Percentiles rank a stretch among this genome's conserved stretches.
phyloP scores from a whole-genome alignment of 2,113 vertebrate genomes.

The Charina bottae region DNA sequence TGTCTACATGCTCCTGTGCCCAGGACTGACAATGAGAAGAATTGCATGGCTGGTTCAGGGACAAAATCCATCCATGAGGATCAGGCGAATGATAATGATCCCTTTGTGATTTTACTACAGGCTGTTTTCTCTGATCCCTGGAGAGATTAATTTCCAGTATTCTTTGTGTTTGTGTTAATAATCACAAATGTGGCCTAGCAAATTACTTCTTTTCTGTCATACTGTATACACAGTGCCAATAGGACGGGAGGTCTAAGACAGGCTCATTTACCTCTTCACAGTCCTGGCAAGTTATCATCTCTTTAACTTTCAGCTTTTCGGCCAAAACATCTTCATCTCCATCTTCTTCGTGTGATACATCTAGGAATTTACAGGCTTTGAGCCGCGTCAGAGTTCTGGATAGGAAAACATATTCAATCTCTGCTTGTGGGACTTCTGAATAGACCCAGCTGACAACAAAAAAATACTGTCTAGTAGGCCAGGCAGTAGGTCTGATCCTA shows the following conservation, averaged over 20 bases:
- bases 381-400: conserved; percentile 71
- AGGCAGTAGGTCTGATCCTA: not conserved
- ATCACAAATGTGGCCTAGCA: not conserved
- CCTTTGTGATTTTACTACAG: not conserved
- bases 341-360: conserved; percentile 74
- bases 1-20: not conserved
- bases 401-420: not conserved
- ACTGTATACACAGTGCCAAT: not conserved
- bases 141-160: not conserved
- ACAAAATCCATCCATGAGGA: not conserved
- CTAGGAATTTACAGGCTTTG: conserved; percentile 79
- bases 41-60: not conserved
- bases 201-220: not conserved
- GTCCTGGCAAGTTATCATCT: conserved; percentile 82
- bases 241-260: accelerated
- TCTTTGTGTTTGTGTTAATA: not conserved
- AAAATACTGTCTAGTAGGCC: not conserved
- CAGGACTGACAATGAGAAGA: too few relatives aligned
- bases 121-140: not conserved
- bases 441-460: not conserved
- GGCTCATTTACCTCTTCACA: conserved; percentile 82
- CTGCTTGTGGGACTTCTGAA: not conserved
- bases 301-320: conserved; percentile 87
- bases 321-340: conserved; percentile 91
- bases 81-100: not conserved